These are phyloP conservation scores for Apamea crenata DNA, from an alignment of 2,888 invertebrate genomes.

Conservation along the genomic window DNA sequence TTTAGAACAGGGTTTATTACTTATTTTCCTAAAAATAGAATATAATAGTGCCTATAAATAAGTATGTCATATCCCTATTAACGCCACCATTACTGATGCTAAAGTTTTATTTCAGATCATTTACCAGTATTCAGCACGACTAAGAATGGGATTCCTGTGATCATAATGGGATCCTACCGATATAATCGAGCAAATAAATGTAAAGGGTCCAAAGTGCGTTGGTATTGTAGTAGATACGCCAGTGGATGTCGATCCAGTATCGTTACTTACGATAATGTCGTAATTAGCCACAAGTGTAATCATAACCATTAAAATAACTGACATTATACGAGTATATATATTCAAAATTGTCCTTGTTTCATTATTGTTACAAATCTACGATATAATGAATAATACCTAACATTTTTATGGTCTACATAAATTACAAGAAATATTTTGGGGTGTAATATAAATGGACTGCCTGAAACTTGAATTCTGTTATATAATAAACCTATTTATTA, in stretches of 20 bases:
- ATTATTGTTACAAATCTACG: not conserved
- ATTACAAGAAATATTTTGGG: not conserved
- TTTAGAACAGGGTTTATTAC: too few species aligned
- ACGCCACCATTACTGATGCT: not conserved
- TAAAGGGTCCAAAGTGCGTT: constrained; percentile 40
- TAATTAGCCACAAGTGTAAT: constrained; percentile 19
- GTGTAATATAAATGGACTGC: not conserved
- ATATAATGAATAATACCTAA: not conserved
- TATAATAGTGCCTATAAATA: not conserved
- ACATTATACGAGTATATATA: too few species aligned
- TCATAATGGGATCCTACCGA: constrained; percentile 45
- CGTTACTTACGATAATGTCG: constrained; percentile 29
- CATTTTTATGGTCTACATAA: not conserved
- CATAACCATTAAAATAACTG: constrained; percentile 57
- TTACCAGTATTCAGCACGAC: constrained; percentile 36
- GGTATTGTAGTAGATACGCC: constrained; percentile 33
- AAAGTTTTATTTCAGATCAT: constrained; percentile 30
- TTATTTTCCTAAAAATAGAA: too few species aligned
- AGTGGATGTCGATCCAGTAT: constrained; percentile 41
- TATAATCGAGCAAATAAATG: constrained; percentile 28
- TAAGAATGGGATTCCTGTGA: constrained; percentile 45
- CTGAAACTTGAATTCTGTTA: not conserved
- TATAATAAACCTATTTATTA: not conserved
- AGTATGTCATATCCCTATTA: too few species aligned
- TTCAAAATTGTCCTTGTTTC: not conserved